Base-by-base conservation (phyloP, 2,888 invertebrate genomes). In the Acrobasis repandana region DNA sequence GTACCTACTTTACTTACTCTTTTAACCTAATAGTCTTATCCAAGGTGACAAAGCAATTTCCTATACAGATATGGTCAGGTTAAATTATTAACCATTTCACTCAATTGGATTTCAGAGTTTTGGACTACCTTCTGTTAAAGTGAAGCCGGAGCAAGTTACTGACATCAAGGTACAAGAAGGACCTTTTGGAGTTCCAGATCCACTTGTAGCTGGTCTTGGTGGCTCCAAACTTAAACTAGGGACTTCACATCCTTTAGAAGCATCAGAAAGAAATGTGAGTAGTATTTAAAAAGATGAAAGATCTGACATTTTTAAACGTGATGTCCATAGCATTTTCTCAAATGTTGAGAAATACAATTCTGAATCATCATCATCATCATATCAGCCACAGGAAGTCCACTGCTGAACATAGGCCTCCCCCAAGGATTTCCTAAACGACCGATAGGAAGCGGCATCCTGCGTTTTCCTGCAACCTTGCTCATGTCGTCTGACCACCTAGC, bases 241-340 rank as follows among this genome's bases (percentile, higher is more conserved):
- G 64, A 77, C 83, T 52, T 77, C 92, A 56, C 96, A 97, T 89
- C 95, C 96, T 0, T 74, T 97, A 61, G 94, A 95, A 82, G 77
- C 83, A 20, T 94, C 96, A 2, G 95, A 95, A 82, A 88, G 83
- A 76, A 94, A 94, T 83, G 96, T 96, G 93, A 93, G 93, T 86
- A 54, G n/a, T 43, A 10, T 11, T 38, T 38, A 11, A 11, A 38
- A 10, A 38, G 38, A 36, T 36, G 6, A 38, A 38, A 10, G n/a
- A n/a, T n/a, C n/a, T n/a, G n/a, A n/a, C n/a, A n/a, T n/a, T n/a
- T n/a, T n/a, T n/a, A n/a, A n/a, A n/a, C n/a, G n/a, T n/a, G n/a
- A n/a, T n/a, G n/a, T n/a, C n/a, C n/a, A n/a, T n/a, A n/a, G n/a
- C n/a, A n/a, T n/a, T n/a, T n/a, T n/a, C n/a, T n/a, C n/a, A n/a